Evolutionary conservation across 2,888 invertebrate genomes (phyloP).

Genomic region (Tenthredo amoena): DNA sequence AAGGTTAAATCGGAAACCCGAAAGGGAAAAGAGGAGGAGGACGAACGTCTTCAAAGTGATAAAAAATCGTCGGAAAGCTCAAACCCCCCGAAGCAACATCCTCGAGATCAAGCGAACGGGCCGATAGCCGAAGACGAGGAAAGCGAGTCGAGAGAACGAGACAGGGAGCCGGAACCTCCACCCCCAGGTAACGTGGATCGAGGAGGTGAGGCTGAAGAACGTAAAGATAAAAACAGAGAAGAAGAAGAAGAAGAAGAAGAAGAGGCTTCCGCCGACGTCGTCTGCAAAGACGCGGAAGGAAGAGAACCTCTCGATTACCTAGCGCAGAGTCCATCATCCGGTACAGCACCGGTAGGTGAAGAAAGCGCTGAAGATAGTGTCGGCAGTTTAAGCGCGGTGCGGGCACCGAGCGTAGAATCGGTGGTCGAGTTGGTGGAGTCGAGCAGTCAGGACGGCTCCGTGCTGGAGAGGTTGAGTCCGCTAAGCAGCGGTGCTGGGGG

Average conservation of each 20-base stretch:
- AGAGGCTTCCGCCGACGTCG: conserved; percentile 62
- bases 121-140: conserved; percentile 63
- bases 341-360: conserved; percentile 73
- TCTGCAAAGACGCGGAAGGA: conserved; percentile 54
- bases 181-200: conserved; percentile 68
- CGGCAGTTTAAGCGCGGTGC: conserved; percentile 68
- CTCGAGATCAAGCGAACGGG: conserved; percentile 43
- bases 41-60: conserved; percentile 40
- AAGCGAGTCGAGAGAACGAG: conserved; percentile 72
- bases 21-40: conserved; percentile 56
- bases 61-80: conserved; percentile 16
- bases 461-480: conserved; percentile 78
- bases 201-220: conserved; percentile 64
- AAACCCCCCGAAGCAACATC: background rate
- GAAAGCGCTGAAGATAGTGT: conserved; percentile 76
- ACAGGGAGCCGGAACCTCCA: conserved; percentile 75
- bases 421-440: conserved; percentile 72
- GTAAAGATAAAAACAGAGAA: conserved; percentile 79
- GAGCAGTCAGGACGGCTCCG: conserved; percentile 74
- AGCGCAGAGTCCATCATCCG: background rate
- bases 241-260: conserved; percentile 80
- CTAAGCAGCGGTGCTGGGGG: conserved; percentile 74
- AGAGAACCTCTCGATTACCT: conserved; percentile 8
- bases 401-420: conserved; percentile 66
- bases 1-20: conserved; percentile 66